Evolutionary conservation across 2,888 invertebrate genomes (phyloP).

Genomic region (Heliconius charithonia): DNA sequence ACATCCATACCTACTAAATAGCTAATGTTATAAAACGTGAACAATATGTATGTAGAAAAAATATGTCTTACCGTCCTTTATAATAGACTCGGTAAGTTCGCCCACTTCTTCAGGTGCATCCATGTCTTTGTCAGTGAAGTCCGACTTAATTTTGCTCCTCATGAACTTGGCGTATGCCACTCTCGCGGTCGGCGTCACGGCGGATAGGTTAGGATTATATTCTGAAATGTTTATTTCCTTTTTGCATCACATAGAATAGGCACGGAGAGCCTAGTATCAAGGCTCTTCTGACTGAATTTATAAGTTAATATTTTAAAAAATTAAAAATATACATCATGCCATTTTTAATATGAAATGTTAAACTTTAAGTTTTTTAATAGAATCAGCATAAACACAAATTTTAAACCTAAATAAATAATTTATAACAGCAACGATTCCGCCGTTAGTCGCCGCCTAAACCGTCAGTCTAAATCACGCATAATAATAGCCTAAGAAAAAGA

Average conservation of each 20-base stretch:
- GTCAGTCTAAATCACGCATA: no score
- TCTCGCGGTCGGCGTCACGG: constrained; percentile 90
- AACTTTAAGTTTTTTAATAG: neutral
- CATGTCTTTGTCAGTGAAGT: constrained; percentile 66
- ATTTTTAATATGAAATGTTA: neutral
- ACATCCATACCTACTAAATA: neutral
- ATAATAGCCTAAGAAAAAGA: neutral
- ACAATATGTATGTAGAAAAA: neutral
- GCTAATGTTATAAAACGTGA: neutral
- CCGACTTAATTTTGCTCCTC: constrained; percentile 87
- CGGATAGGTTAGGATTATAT: constrained; percentile 91
- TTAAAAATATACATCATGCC: neutral
- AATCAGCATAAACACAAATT: neutral
- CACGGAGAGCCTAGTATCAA: neutral
- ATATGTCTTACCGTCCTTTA: constrained; percentile 23
- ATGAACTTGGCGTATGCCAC: constrained; percentile 95
- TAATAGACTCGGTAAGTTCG: constrained; percentile 48
- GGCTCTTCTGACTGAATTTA: neutral
- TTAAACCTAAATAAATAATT: neutral
- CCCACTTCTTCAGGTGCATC: constrained; percentile 66
- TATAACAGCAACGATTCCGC: neutral
- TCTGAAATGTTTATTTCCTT: constrained; percentile 74
- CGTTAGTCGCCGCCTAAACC: no score
- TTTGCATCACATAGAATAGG: neutral
- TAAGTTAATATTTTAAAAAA: neutral